Base-by-base conservation (phyloP, 2,888 invertebrate species). In the Ceratothoa steindachneri region DNA sequence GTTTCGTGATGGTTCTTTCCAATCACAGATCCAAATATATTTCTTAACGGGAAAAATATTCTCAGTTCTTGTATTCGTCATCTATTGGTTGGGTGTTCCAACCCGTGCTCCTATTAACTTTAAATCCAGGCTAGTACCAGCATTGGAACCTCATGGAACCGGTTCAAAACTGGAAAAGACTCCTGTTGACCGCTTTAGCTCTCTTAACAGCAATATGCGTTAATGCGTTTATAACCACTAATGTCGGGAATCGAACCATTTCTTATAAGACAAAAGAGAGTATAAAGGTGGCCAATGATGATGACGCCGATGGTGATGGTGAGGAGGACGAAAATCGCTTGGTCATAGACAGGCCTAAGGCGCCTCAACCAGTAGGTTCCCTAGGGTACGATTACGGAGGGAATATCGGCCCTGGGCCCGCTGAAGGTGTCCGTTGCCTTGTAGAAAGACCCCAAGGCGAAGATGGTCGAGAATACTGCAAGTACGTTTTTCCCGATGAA, bases 381-480 rank as follows among this genome's bases (percentile, higher is more conserved):
- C 2, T 60, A 2, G 60, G 60, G 24, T 24, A 7, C 4, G 65
- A 71, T 29, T 19, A 41, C 7, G 71, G 71, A 27, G 66, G 41
- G 29, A 28, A 29, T 19, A 51, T 71, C 24, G 71, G 71, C 12
- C 66, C 51, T 19, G 71, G 71, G 15, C 65, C 53, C 27, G 22
- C 31, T 29, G 30, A 41, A 12, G 67, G 65, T 3, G 30, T 52
- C 30, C 51, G 65, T 30, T 66, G 70, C 27, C 28, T 64, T 1
- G 69, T 51, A 55, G 70, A 60, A n/a, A 60, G 70, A 2, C 69
- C 74, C 5, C 19, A 29, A 52, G 74, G 74, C 0, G 74, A 74
- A 31, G 74, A 74, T 30, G 70, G 60, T 30, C 27, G 29, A 3
- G 19, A 70, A 52, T 74, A 74, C 53, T 74, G 74, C 74, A 70